Base-by-base conservation (phyloP, 2,797 vertebrate genomes). In the Chromis chromis region DNA sequence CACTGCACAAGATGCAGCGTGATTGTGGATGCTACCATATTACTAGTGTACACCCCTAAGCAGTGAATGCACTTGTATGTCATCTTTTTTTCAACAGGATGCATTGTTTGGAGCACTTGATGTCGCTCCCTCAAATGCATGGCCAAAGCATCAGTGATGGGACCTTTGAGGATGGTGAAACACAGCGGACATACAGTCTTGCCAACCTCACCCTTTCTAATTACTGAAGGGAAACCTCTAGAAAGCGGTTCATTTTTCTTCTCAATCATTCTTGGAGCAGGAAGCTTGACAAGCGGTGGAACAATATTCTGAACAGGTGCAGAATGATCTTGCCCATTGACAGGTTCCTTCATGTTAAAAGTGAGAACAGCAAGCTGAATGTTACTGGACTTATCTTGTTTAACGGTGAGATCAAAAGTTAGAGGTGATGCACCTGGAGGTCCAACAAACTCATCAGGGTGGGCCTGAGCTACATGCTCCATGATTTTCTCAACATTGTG, bases 61-160 rank as follows among this genome's bases (percentile, higher is more conserved):
- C 98, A 99, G 85, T 99, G 98, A 84, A 99, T 99, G 88, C 98
- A 99, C 85, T 99, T 99, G 93, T 99, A 99, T 0, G 98, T 99
- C 76, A 99, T 95, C 92, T 98, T 99, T 78, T 98, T 99, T 90
- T 99, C 98, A 56, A 99, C 98, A 0, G 98, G 97, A 85, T 99
- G 98, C 91, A 99, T 96, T 0, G 97, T 99, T 89, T 99, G 97
- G 78, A 99, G 97, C 31, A 99, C 98, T 65, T 99, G 98, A 89
- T 99, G 98, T 50, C 96, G 93, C 89, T 99, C 96, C 66, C 97
- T 94, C 50, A 99, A 93, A 82, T 99, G 98, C 87, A 97, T 95
- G 11, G 97, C 94, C 83, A 99, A 93, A 12, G 97, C 96, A 14
- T 99, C 96, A 0, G 97, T 96, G 80, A 98, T 96, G 27, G 98